Base-by-base conservation (phyloP, 2,888 invertebrate species). In the Trichogramma evanescens region DNA sequence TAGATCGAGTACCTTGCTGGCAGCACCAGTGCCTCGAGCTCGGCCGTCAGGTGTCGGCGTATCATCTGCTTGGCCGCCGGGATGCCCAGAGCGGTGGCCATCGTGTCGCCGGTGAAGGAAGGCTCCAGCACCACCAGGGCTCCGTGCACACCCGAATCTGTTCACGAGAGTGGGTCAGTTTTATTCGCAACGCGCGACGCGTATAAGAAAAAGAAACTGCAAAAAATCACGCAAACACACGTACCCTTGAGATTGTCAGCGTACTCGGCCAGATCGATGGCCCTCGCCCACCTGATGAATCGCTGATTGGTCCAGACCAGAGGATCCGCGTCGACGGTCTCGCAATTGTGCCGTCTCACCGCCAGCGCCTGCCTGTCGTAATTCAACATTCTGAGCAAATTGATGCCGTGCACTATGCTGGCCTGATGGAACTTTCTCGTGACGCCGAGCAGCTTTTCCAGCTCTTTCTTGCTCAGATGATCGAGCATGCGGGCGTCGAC, bases 301-400 rank as follows among this genome's bases (percentile, higher is more conserved):
- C 95, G 86, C 76, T 93, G 91, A 81, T 95, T 95, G 70, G 94
- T 95, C 96, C 96, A 96, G 56, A 96, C 94, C 69, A 95, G 83
- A 54, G 95, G 94, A 81, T 96, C 95, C 5, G 89, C 89, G 75
- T 93, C 91, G 62, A 89, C 86, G 69, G 88, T 88, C 76, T 95
- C 94, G 75, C 92, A 91, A 75, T 93, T 91, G 74, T 91, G 88
- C 68, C 95, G 84, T 68, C 95, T 82, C 70, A 95, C 89, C 46
- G 91, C 90, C 68, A 95, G 80, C 53, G 92, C 89, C 83, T 93
- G 92, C 75, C 93, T 83, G 77, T 96, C 95, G 74, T 94, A 96
- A 73, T 93, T 92, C 81, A 95, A 88, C 81, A 93, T 91, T 67
- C 94, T 84, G 68, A 96, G 82, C 69, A 96, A 82, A 80, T 95